Conservation (phyloP, 2,797 vertebrate genomes). For the Gambusia yucatana region DNA sequence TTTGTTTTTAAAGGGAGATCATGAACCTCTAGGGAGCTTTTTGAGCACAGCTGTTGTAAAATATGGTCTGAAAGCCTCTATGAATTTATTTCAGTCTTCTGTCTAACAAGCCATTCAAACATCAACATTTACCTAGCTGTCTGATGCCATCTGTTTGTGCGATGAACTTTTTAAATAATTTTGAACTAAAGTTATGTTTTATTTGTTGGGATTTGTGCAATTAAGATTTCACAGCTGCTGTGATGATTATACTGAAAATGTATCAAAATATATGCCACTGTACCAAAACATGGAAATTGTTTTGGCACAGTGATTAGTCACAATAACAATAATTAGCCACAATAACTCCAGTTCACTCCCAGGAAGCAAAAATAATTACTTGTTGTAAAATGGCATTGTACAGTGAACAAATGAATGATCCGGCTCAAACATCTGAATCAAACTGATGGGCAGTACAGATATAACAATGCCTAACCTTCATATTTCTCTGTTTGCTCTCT, state of each 20-base stretch:
- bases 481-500: constrained; percentile 8
- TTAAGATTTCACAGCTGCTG: constrained; percentile 3
- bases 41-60: constrained; percentile 43
- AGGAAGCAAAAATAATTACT: background rate
- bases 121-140: constrained; percentile 20
- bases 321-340: background rate
- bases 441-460: background rate
- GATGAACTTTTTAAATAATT: constrained; percentile 11
- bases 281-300: background rate
- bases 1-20: constrained; percentile 2
- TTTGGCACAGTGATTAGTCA: background rate
- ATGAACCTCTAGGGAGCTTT: constrained; percentile 20
- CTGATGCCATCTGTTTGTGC: constrained; percentile 32
- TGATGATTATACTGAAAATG: background rate
- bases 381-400: background rate
- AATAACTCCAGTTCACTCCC: background rate
- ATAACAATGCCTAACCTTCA: background rate
- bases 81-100: constrained; percentile 20
- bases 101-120: constrained; percentile 26
- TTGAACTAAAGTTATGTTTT: constrained; percentile 9
- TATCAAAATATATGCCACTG: background rate
- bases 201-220: constrained; percentile 9
- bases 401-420: background rate
- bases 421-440: background rate
- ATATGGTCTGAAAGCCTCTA: constrained; percentile 2